These are phyloP conservation scores for Lipotes vexillifer DNA, from an alignment of 2,113 vertebrate genomes.

Conservation along the genomic window DNA sequence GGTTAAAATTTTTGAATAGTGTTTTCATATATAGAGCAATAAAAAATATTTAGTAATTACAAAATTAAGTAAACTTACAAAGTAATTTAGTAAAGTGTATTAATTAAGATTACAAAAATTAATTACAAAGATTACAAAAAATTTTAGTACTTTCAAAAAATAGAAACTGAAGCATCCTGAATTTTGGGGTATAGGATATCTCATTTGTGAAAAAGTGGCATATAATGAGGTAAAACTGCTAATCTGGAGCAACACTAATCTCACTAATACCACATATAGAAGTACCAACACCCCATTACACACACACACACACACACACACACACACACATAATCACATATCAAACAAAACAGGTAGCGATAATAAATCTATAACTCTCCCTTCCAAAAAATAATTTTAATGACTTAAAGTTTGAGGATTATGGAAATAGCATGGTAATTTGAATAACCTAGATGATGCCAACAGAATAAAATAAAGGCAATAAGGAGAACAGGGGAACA, in stretches of 20 bases:
- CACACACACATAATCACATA: neutral
- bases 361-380: neutral
- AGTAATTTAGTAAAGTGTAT: neutral
- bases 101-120: neutral
- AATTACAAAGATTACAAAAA: neutral
- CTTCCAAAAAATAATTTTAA: neutral
- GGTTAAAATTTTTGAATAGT: neutral
- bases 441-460: neutral
- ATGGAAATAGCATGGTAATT: neutral
- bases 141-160: neutral
- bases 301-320: neutral
- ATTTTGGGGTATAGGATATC: neutral
- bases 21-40: neutral
- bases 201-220: neutral
- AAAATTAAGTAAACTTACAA: neutral
- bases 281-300: neutral
- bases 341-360: neutral
- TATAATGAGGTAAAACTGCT: neutral
- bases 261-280: neutral
- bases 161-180: neutral
- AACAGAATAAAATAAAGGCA: neutral
- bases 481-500: neutral
- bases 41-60: neutral
- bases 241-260: neutral
- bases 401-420: neutral